phyloP scores from a whole-genome alignment of 2,113 vertebrate genomes.

The Reinhardtius hippoglossoides region DNA sequence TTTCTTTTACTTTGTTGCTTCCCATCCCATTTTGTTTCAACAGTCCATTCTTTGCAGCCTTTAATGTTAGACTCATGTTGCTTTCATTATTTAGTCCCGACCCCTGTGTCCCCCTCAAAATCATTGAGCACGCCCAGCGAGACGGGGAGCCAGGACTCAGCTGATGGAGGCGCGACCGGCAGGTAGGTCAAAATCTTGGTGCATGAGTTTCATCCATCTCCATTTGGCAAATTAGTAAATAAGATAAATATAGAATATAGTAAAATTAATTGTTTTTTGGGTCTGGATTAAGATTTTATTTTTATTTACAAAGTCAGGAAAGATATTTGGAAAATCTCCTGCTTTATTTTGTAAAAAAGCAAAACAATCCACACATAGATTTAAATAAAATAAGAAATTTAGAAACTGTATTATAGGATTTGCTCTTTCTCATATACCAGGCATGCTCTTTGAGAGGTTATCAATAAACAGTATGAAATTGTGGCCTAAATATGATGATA shows the following conservation, averaged over 20 bases:
- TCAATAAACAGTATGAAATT: not conserved
- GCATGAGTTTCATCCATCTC: not conserved
- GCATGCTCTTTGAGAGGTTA: no score
- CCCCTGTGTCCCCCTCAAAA: conserved; percentile 97
- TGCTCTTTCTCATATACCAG: no score
- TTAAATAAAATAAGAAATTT: no score
- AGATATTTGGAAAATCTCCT: not conserved
- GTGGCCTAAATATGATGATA: no score
- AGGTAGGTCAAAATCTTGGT: conserved; percentile 83
- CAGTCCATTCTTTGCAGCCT: conserved; percentile 88
- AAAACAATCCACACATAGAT: not conserved
- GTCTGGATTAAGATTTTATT: not conserved
- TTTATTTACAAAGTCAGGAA: no score
- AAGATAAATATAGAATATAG: not conserved
- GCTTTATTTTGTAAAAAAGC: not conserved
- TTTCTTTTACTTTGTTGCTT: conserved; percentile 78
- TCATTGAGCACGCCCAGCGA: conserved; percentile 99
- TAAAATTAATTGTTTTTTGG: no score
- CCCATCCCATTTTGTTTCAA: conserved; percentile 72
- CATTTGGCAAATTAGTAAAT: not conserved
- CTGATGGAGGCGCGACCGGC: conserved; percentile 89
- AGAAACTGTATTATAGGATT: no score
- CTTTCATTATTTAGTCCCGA: conserved; percentile 94
- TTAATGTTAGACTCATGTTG: conserved; percentile 89
- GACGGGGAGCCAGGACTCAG: conserved; percentile 96